Conservation (phyloP, 2,113 vertebrate genomes). For the Climacteris rufus region DNA sequence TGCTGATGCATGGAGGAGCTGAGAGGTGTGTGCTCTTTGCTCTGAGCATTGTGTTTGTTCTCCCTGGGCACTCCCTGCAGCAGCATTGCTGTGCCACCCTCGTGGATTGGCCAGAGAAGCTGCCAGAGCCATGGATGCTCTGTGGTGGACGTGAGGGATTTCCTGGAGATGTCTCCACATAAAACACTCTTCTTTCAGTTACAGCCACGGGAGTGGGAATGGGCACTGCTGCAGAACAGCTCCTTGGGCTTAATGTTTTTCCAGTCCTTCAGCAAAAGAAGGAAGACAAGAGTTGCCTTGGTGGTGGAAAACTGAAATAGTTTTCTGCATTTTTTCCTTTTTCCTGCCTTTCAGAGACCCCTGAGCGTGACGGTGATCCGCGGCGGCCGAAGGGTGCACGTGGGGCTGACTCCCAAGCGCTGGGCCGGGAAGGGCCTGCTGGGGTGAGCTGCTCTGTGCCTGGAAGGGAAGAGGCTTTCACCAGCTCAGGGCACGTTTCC, state of each 20-base stretch:
- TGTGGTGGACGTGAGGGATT: not conserved
- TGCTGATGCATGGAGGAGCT: not conserved
- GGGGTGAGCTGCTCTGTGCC: slow-evolving; percentile 73
- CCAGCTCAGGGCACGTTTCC: not conserved
- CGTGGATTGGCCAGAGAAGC: not conserved
- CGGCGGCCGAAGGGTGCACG: slow-evolving; percentile 74
- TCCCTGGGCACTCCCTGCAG: not conserved
- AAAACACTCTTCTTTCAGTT: not conserved
- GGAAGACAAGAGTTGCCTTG: not conserved
- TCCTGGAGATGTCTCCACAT: not conserved
- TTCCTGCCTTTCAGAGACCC: slow-evolving; percentile 76
- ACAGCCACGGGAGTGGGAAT: not conserved
- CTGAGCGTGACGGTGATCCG: slow-evolving; percentile 84
- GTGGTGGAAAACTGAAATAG: not conserved
- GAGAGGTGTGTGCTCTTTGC: not conserved
- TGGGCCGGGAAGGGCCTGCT: slow-evolving; percentile 93
- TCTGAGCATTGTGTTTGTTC: not conserved
- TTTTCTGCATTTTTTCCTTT: not conserved
- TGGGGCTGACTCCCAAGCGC: slow-evolving; percentile 85
- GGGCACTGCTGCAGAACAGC: not conserved
- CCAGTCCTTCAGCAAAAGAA: not conserved
- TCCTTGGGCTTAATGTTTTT: not conserved
- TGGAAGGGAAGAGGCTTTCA: not conserved
- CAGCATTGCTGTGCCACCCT: not conserved
- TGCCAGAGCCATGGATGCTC: not conserved